Base-by-base conservation (phyloP, 2,797 vertebrate species). In the Amblyraja radiata region DNA sequence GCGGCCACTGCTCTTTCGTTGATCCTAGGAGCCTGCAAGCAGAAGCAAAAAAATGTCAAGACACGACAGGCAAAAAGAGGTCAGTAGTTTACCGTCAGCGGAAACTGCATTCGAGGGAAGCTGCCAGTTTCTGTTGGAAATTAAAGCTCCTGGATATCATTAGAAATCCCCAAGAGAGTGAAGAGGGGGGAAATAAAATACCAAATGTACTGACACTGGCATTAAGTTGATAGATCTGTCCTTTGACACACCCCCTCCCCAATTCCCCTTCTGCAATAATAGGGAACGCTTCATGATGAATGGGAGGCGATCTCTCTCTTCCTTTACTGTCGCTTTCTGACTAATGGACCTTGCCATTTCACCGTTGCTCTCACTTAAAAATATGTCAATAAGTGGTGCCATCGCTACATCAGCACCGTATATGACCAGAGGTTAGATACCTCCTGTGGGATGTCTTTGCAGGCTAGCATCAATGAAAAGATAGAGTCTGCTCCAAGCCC, bases 291-390 rank as follows among this genome's bases (percentile, higher is more conserved):
- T 46, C 13, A 92, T 92, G 61, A 88, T 88, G 65, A 92, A 92
- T 74, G 71, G 73, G 71, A 71, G 46, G 71, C 14, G 16, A 92
- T 54, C 68, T 91, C 90, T 92, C 71, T 76, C 23, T 39, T 79
- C 71, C 68, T 76, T 76, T 88, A 25, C 90, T 58, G 71, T 92
- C 21, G 58, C 71, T 0, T 28, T 92, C 90, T 92, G 36, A 92
- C 39, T 92, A 76, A 92, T 58, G 68, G 39, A 23, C 39, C 46
- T 6, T 92, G 11, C 36, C 74, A 39, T 92, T 84, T 84, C 46
- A 84, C 9, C 5, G 13, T 25, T 54, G 39, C 65, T 74, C 68
- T 61, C 90, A 91, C 46, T 28, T 91, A 91, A 32, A 9, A 11
- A 74, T 68, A 74, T 54, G 71, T 16, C 39, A 74, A 28, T 74